These are phyloP conservation scores for Sorex fumeus DNA, from an alignment of 2,113 vertebrate species.

Conservation along the genomic window DNA sequence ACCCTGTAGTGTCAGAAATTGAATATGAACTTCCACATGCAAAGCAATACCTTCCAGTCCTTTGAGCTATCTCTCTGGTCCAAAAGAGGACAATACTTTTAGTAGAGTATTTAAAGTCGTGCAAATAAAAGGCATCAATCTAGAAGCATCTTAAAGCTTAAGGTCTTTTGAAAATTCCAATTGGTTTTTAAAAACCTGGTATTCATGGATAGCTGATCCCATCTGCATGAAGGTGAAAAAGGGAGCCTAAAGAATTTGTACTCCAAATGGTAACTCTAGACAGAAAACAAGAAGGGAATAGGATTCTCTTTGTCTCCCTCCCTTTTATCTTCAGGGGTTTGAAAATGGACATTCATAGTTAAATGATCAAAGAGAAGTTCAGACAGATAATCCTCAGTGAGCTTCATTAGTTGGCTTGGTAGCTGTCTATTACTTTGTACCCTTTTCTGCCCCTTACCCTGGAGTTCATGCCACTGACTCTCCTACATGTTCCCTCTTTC, in stretches of 20 bases:
- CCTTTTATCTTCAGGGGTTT: background rate
- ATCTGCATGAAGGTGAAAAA: background rate
- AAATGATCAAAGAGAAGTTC: background rate
- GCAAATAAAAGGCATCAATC: background rate
- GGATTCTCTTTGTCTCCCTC: background rate
- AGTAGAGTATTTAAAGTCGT: constrained; percentile 3
- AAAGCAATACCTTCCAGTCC: too few species aligned
- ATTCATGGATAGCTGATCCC: background rate
- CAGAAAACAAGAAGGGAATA: background rate
- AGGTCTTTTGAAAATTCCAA: background rate
- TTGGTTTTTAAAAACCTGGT: background rate
- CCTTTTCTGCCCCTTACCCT: background rate
- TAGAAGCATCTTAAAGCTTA: background rate
- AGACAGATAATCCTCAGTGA: background rate
- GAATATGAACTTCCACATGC: too few species aligned
- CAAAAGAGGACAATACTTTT: background rate
- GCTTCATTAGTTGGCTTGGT: background rate
- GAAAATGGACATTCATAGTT: background rate
- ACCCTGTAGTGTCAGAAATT: too few species aligned
- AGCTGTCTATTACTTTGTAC: background rate
- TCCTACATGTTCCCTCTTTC: too few species aligned
- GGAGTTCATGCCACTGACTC: background rate
- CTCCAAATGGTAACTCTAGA: background rate
- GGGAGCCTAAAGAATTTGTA: background rate
- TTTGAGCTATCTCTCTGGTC: too few species aligned